Conservation (phyloP, 2,888 invertebrate genomes). For the Arrhopalites spinosus region DNA sequence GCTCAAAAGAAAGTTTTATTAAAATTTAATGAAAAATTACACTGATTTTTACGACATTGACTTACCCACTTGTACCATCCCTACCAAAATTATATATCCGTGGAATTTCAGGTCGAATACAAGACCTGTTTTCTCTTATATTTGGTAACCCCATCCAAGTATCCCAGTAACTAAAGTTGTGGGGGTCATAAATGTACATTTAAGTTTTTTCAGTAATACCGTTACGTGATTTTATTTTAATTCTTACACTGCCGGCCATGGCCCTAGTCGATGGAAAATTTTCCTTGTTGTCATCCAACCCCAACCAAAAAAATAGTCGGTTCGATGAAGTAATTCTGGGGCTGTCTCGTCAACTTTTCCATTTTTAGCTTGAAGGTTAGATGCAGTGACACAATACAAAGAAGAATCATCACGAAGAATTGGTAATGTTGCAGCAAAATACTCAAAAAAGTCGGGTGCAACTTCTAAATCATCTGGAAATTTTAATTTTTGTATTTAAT, state of each 20-base stretch:
- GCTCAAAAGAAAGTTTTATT: neutral
- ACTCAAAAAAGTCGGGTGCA: slow-evolving; percentile 36
- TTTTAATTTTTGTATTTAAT: too few species aligned
- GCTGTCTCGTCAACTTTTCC: slow-evolving; percentile 20
- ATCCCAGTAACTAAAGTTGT: slow-evolving; percentile 34
- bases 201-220: neutral
- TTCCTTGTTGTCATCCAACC: slow-evolving; percentile 34
- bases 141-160: slow-evolving; percentile 24
- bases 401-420: slow-evolving; percentile 10
- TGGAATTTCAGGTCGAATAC: slow-evolving; percentile 35
- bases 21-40: too few species aligned
- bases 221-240: neutral
- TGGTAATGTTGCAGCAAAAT: slow-evolving; percentile 30
- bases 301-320: slow-evolving; percentile 32
- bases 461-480: slow-evolving; percentile 37
- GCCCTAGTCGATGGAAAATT: slow-evolving; percentile 9
- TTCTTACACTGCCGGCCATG: slow-evolving; percentile 31
- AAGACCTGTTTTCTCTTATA: slow-evolving; percentile 14
- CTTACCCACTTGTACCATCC: slow-evolving; percentile 31
- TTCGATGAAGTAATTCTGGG: slow-evolving; percentile 18
- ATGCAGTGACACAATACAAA: slow-evolving; percentile 34
- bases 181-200: neutral
- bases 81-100: slow-evolving; percentile 30
- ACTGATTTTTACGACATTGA: too few species aligned
- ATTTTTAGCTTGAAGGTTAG: slow-evolving; percentile 26